These are phyloP conservation scores for Tetragnatha montana DNA, from an alignment of 2,888 invertebrate genomes.

Conservation along the genomic window DNA sequence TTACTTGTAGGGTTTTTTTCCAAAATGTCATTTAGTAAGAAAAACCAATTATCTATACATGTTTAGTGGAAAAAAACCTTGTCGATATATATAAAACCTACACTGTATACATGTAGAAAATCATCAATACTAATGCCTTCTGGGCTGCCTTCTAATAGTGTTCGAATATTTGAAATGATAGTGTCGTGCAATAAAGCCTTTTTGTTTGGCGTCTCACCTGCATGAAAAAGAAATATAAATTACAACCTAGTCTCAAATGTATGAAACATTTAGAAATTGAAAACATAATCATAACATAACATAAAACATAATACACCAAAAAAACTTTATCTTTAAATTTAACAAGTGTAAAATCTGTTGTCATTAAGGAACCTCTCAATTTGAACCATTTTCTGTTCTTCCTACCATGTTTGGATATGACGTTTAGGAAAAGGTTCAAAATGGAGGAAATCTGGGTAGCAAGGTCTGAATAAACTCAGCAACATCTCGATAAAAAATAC, in stretches of 20 bases:
- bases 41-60: neutral
- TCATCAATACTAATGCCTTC: conserved; percentile 37
- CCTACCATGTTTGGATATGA: no score
- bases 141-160: conserved; percentile 30
- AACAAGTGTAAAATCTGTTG: neutral
- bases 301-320: neutral
- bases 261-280: neutral
- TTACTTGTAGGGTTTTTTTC: neutral
- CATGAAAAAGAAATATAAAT: neutral
- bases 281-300: no score
- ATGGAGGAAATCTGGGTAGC: no score
- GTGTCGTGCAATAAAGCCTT: conserved; percentile 6
- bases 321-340: no score
- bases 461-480: no score
- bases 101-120: conserved; percentile 48
- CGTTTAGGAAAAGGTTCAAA: no score
- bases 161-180: conserved; percentile 15
- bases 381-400: no score
- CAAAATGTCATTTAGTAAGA: neutral
- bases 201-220: neutral
- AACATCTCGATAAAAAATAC: no score
- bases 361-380: no score
- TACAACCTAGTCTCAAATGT: neutral
- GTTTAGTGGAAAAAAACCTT: neutral
- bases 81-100: conserved; percentile 10